Evolutionary conservation across 2,888 invertebrate species (phyloP), one percentile per base, ranked within the genome.

Genomic region (Epirrita christyi): DNA sequence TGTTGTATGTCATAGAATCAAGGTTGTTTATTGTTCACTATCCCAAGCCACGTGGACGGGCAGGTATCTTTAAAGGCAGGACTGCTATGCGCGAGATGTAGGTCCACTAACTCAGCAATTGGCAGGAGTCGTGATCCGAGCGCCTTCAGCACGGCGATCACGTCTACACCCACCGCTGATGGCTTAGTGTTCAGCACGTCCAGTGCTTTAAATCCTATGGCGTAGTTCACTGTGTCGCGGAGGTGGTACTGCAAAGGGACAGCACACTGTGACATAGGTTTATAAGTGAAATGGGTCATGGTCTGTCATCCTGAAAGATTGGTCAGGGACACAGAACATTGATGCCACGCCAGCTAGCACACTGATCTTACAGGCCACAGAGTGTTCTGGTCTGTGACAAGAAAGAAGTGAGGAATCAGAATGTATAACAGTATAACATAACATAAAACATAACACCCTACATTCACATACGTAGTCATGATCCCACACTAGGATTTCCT

Each of bases 21-120:
- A 36, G 73, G 67, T 55, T 77, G 71, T 81, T 88, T 88, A 81
- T 85, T 87, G 70, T 88, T 88, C 28, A 89, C 88, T 14, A 90
- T 89, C 0, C 85, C 86, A 0, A 89, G 73, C 90, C 90, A 89
- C 0, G 86, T 85, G 0, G 78, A 59, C 0, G 89, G 88, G 41
- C 86, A 85, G 44, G 81, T 78, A 63, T 89, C 88, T 54, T 85
- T 87, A 61, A 90, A 90, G 0, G 83, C 86, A 0, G 88, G 83
- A 56, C 90, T 90, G 61, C 78, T 81, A 69, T 90, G 85, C 0
- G 86, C 81, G 46, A 90, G 68, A 63, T 90, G 90, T 6, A 88
- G 64, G 56, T 90, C 90, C 54, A 90, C 64, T 3, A 90, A 73
- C 11, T 90, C 89, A 0, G 88, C 79, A 0, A 83, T 70, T 0